A percentile compares a stretch with the other conserved stretches of the same genome.
These are phyloP conservation scores for Operophtera brumata DNA, from an alignment of 2,888 invertebrate species.

Conservation along the genomic window DNA sequence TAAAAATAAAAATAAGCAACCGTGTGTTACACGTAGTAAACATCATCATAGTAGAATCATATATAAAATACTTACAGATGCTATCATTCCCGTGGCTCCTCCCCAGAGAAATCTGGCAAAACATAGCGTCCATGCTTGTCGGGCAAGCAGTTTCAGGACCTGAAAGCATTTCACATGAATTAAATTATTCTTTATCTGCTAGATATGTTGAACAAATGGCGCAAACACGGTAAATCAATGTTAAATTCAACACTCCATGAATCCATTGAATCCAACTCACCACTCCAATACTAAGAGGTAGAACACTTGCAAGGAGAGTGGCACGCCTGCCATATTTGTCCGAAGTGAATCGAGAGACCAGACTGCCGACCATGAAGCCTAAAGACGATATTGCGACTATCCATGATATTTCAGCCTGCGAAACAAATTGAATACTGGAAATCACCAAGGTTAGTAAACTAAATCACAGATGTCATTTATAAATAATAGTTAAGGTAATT, in stretches of 20 bases:
- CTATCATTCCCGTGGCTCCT: conserved; percentile 68
- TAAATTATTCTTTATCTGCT: background rate
- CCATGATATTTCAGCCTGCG: conserved; percentile 59
- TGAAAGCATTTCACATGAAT: conserved; percentile 34
- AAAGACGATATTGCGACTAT: conserved; percentile 54
- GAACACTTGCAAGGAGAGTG: conserved; percentile 51
- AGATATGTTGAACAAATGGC: background rate
- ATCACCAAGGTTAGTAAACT: no score
- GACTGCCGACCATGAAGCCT: conserved; percentile 57
- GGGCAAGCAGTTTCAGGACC: conserved; percentile 61
- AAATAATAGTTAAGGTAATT: no score
- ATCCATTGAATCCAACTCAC: conserved; percentile 44
- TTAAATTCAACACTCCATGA: no score
- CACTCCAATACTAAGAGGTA: conserved; percentile 52
- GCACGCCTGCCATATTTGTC: conserved; percentile 56
- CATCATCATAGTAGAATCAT: background rate
- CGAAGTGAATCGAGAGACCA: conserved; percentile 47
- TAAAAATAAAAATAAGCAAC: no score
- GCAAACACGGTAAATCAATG: no score
- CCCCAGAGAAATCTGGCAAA: conserved; percentile 73
- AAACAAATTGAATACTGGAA: conserved; percentile 8
- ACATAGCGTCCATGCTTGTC: conserved; percentile 65
- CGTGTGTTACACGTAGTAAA: no score
- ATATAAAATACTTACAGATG: conserved; percentile 50
- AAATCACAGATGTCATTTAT: no score